Base-by-base conservation (phyloP, 2,888 invertebrate species). In the Strigamia maritima region DNA sequence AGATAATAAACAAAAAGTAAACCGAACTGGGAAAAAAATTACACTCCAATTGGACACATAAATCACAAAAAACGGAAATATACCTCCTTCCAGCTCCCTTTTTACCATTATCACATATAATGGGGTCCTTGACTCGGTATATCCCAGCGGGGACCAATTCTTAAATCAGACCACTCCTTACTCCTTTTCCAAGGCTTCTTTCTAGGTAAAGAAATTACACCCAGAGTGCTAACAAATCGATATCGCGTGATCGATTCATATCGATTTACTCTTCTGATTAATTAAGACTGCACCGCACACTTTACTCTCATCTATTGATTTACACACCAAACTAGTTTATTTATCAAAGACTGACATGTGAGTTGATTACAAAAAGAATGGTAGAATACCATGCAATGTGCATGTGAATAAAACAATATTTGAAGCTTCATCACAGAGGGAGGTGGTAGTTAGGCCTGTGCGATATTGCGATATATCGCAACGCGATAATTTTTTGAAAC, bases 141-240 rank as follows among this genome's bases (percentile, higher is more conserved):
- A 70, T 70, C 70, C 70, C 70, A 70, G 70, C 70, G 28, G 70
- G 70, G 70, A 70, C 70, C 70, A 70, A 70, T 70, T 70, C 70
- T 70, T 70, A 70, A 70, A 70, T 70, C 70, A 70, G 70, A 70
- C 70, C 70, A 70, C 70, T 70, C 70, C 70, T 70, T 70, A 70
- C 70, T 70, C 70, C 70, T 70, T 70, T 70, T 70, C 26, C 70
- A 26, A 19, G 70, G 70, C 70, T 16, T 70, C 70, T 28, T 16
- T 70, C 70, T 28, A 70, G 70, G 26, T 70, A n/a, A 26, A 70
- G 70, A 70, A 70, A 70, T 70, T 70, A 70, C 70, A 28, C 26
- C n/a, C 19, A 22, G 19, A 24, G 60, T n/a, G 60, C 14, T 65
- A 65, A 22, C 24, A 70, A 70, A 70, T 70, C 70, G 70, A 70